phyloP scores from a whole-genome alignment of 92 coral and sea anemone species.

The Actinostola sp. region DNA sequence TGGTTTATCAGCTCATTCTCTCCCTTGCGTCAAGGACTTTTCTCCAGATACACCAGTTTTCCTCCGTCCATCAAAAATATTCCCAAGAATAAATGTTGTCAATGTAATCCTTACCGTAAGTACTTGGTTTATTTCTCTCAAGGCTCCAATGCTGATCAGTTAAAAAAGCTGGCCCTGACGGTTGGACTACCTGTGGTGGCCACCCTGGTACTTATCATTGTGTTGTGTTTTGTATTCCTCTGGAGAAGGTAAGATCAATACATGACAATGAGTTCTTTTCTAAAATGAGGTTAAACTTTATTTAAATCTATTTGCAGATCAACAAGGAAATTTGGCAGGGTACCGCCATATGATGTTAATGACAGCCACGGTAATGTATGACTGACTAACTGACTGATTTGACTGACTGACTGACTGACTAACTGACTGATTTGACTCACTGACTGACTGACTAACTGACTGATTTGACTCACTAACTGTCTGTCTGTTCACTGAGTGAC shows the following conservation, averaged over 20 bases:
- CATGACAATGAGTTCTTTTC: neutral
- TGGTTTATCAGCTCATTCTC: too few species aligned
- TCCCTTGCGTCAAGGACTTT: too few species aligned
- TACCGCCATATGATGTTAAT: constrained; percentile 6
- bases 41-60: too few species aligned
- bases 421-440: neutral
- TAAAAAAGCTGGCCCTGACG: constrained; percentile 4
- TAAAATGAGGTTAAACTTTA: too few species aligned
- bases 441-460: neutral
- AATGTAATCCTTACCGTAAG: too few species aligned
- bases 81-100: too few species aligned
- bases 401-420: neutral
- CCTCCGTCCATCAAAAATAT: too few species aligned
- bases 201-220: constrained; percentile 7
- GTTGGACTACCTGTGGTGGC: constrained; percentile 24
- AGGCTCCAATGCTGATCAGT: neutral
- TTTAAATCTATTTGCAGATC: constrained; percentile 17
- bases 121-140: too few species aligned
- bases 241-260: constrained; percentile 23
- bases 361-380: constrained; percentile 26
- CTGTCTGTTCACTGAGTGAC: neutral
- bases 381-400: neutral
- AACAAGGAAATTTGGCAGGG: constrained; percentile 15
- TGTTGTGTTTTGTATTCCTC: neutral
- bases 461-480: neutral